Evolutionary conservation across 2,113 vertebrate species (phyloP).

Genomic region (Clarias macrocephalus): DNA sequence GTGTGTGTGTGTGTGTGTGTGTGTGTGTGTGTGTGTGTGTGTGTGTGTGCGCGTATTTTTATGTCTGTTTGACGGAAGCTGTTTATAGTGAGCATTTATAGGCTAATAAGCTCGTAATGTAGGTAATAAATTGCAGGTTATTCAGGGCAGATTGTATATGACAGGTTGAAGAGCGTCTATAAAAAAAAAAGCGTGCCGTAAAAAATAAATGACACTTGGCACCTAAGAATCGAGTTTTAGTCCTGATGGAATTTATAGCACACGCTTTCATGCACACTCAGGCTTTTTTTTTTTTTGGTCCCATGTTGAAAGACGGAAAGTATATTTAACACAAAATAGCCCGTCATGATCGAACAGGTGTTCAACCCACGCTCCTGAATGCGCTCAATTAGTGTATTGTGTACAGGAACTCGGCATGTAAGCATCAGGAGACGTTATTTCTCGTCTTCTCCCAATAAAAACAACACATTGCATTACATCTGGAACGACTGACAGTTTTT

Average conservation of each 20-base stretch:
- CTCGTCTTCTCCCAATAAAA: background rate
- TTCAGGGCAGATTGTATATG: conserved; percentile 1
- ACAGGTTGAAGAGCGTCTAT: background rate
- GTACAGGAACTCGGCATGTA: background rate
- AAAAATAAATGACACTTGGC: conserved; percentile 3
- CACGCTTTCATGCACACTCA: background rate
- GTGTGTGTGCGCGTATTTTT: background rate
- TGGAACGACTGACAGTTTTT: background rate
- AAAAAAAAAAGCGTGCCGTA: background rate
- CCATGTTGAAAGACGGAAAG: background rate
- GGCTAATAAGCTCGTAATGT: background rate
- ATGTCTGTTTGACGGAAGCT: background rate
- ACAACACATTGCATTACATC: background rate
- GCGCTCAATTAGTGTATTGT: background rate
- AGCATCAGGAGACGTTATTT: too few species aligned
- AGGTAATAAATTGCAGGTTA: background rate
- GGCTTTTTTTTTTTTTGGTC: background rate
- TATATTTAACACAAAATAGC: background rate
- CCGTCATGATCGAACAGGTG: background rate
- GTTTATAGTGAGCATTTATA: background rate
- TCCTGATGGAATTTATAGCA: background rate
- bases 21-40: background rate
- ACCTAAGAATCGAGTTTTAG: background rate
- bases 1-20: background rate
- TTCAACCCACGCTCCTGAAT: background rate